Conservation (phyloP, 2,797 vertebrate species). For the Coluber constrictor region DNA sequence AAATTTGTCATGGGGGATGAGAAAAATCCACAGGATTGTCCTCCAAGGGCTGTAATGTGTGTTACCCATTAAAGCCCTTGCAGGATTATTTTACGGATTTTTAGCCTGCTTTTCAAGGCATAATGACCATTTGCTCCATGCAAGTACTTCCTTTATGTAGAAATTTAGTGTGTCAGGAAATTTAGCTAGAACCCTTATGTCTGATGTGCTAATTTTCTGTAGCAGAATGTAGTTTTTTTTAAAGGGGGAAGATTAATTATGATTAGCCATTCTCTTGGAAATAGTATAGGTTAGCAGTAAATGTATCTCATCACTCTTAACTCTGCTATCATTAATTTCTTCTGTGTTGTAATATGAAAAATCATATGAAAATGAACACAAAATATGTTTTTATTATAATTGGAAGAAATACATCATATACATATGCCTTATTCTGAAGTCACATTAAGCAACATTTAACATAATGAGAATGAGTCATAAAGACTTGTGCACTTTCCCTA, state of each 20-base stretch:
- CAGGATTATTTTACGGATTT: neutral
- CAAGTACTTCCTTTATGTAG: neutral
- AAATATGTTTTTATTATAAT: neutral
- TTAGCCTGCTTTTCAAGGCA: neutral
- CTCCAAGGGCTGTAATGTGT: neutral
- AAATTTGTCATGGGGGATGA: neutral
- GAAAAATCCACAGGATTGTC: neutral
- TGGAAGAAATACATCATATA: neutral
- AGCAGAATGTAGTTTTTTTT: neutral
- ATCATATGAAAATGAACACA: neutral
- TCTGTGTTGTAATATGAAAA: neutral
- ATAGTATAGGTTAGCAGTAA: neutral
- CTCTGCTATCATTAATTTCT: neutral
- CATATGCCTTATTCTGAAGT: neutral
- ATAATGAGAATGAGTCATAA: neutral
- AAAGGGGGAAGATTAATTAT: neutral
- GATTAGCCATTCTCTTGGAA: neutral
- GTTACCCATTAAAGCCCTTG: neutral
- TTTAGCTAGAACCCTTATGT: neutral
- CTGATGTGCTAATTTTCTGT: neutral
- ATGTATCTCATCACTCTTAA: neutral
- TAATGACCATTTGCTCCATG: neutral
- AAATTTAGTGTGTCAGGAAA: neutral
- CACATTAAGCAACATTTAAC: neutral
- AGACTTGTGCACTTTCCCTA: neutral